Base-by-base conservation (phyloP, 2,797 vertebrate species). In the Mycteria americana region DNA sequence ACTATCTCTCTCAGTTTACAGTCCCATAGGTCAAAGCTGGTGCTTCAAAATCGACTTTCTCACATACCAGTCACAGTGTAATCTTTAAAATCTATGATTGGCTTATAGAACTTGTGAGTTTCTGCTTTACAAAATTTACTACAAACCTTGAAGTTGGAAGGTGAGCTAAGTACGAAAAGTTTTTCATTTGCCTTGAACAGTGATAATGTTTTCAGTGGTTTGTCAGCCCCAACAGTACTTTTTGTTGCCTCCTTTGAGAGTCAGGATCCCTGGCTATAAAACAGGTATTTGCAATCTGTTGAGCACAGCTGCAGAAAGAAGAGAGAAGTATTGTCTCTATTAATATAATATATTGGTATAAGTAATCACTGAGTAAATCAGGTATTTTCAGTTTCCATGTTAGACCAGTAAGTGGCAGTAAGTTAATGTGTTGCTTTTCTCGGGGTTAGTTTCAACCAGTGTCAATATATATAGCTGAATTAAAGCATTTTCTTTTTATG, bases 351-450 rank as follows among this genome's bases (percentile, higher is more conserved):
- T 39, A 33, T 33, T 62, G 35, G 13, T 89, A 5, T 54, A 80
- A 77, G 64, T 85, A 77, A 73, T 51, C 46, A 24, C 12, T 25
- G 63, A 45, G 35, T 78, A 65, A 81, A 73, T 78, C 9, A 1
- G 57, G 9, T 92, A 54, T 87, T 91, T 92, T 85, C 41, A 54
- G 54, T 78, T 81, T 93, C 63, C 5, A 2, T 33, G 4, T 92
- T 93, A 68, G 76, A 87, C 48, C 73, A 85, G 46, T 65, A 84
- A 81, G 69, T 62, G 93, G 48, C 91, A 93, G 46, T 85, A 95
- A 89, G 23, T 63, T 91, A 35, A 54, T 31, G 18, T 33, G 45
- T 88, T 91, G 46, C 45, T 80, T 86, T 93, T 83, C 27, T 35
- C 17, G 30, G 43, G 7, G 6, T 72, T 85, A 43, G 12, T 92